These are phyloP conservation scores for Coleophora flavipennella DNA, from an alignment of 2,888 invertebrate genomes.

Conservation along the genomic window DNA sequence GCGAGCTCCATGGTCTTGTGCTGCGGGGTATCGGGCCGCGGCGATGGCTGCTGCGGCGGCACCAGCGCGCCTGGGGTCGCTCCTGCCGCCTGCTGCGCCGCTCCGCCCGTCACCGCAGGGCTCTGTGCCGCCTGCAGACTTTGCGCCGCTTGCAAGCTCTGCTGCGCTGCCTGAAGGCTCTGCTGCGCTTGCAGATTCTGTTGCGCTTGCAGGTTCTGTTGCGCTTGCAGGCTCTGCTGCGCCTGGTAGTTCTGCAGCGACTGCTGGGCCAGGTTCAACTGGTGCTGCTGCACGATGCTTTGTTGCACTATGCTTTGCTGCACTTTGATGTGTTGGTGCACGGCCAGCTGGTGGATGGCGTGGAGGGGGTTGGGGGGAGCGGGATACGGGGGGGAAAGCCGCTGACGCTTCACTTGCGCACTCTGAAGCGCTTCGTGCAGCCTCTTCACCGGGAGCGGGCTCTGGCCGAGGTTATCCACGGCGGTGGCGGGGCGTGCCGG, in stretches of 20 bases:
- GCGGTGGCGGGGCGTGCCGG: slow-evolving; percentile 68
- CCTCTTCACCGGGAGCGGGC: slow-evolving; percentile 72
- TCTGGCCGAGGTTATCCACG: slow-evolving; percentile 73
- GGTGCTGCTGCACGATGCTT: slow-evolving; percentile 65
- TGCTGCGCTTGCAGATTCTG: slow-evolving; percentile 39
- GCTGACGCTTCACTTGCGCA: slow-evolving; percentile 75
- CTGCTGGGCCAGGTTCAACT: slow-evolving; percentile 63
- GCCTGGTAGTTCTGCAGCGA: slow-evolving; percentile 57
- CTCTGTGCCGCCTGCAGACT: slow-evolving; percentile 32
- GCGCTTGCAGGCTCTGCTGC: slow-evolving; percentile 42
- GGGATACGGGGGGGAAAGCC: slow-evolving; percentile 74
- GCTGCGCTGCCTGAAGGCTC: slow-evolving; percentile 45
- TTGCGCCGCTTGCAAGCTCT: slow-evolving; percentile 31
- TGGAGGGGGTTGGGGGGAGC: slow-evolving; percentile 59
- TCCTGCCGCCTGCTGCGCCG: slow-evolving; percentile 51
- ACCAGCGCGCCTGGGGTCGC: slow-evolving; percentile 56
- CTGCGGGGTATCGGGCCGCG: slow-evolving; percentile 52
- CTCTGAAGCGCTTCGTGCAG: slow-evolving; percentile 75
- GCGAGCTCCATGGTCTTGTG: slow-evolving; percentile 76
- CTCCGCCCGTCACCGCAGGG: slow-evolving; percentile 52
- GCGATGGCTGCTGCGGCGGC: slow-evolving; percentile 62
- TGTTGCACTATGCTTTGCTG: slow-evolving; percentile 65
- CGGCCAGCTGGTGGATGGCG: slow-evolving; percentile 61
- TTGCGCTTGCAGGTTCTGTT: slow-evolving; percentile 31
- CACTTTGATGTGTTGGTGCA: slow-evolving; percentile 65